Percentiles rank a stretch among this genome's conserved stretches.
Conservation (phyloP, 2,113 vertebrate species). For the Lagopus leucura region DNA sequence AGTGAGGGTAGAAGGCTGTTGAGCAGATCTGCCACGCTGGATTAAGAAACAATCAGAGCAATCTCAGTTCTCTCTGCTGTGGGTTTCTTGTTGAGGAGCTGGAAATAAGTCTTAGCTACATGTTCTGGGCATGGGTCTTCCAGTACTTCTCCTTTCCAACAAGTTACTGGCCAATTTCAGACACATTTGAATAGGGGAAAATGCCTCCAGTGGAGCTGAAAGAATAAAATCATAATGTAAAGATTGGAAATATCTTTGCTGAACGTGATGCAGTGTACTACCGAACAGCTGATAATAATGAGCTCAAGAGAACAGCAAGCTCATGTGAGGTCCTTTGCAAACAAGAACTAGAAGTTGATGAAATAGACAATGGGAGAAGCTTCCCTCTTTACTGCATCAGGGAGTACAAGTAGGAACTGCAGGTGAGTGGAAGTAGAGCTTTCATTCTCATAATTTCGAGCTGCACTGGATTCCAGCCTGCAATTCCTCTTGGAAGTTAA, state of each 20-base stretch:
- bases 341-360: neutral
- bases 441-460: neutral
- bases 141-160: neutral
- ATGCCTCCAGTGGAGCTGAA: neutral
- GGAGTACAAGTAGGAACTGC: neutral
- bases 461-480: neutral
- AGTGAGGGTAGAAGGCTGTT: neutral
- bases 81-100: neutral
- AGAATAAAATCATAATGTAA: neutral
- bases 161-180: neutral
- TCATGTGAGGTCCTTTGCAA: neutral
- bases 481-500: neutral
- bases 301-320: neutral
- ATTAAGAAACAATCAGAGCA: neutral
- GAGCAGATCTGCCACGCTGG: neutral
- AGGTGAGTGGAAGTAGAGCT: neutral
- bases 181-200: neutral
- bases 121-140: neutral
- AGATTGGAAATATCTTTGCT: neutral
- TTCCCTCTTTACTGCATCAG: neutral
- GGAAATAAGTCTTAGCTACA: neutral
- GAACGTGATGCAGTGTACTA: neutral
- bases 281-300: neutral
- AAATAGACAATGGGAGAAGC: neutral
- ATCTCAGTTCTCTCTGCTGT: neutral